phyloP scores from a whole-genome alignment of 2,113 vertebrate genomes.

The Narcine bancroftii region DNA sequence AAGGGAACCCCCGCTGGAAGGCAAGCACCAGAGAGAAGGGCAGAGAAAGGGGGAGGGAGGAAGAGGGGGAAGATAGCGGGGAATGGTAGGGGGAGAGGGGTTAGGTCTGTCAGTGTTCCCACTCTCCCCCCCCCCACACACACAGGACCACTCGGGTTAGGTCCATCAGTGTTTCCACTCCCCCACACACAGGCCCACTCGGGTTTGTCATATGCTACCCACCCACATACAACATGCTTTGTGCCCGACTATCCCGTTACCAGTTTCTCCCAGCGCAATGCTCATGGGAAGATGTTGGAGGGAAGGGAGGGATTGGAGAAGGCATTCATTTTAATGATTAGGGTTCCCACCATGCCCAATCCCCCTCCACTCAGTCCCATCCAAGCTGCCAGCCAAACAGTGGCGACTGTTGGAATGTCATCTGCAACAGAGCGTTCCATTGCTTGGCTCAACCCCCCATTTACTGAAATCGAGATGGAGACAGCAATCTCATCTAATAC shows the following conservation, averaged over 20 bases:
- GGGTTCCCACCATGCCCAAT: not conserved
- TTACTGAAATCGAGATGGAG: slow-evolving; percentile 46
- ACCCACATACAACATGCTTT: too few relatives aligned
- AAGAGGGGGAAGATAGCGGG: not conserved
- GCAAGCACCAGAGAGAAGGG: slow-evolving; percentile 39
- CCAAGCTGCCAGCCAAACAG: not conserved
- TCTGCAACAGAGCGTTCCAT: slow-evolving; percentile 35
- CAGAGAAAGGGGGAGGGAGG: not conserved
- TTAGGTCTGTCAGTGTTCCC: too few relatives aligned
- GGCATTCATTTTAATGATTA: not conserved
- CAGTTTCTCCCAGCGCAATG: not conserved
- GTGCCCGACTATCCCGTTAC: too few relatives aligned
- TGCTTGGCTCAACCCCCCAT: slow-evolving; percentile 46
- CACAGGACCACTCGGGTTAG: too few relatives aligned
- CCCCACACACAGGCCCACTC: too few relatives aligned
- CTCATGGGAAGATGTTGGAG: not conserved
- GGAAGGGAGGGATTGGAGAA: not conserved
- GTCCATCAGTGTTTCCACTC: too few relatives aligned
- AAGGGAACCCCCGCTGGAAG: slow-evolving; percentile 67
- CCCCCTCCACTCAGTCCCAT: not conserved
- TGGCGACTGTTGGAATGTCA: not conserved
- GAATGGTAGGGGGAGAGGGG: not conserved
- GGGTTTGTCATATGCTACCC: too few relatives aligned
- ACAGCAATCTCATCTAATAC: slow-evolving; percentile 7
- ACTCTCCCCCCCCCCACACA: too few relatives aligned